phyloP scores from a whole-genome alignment of 2,888 invertebrate species.

The Herminia tarsipennalis region DNA sequence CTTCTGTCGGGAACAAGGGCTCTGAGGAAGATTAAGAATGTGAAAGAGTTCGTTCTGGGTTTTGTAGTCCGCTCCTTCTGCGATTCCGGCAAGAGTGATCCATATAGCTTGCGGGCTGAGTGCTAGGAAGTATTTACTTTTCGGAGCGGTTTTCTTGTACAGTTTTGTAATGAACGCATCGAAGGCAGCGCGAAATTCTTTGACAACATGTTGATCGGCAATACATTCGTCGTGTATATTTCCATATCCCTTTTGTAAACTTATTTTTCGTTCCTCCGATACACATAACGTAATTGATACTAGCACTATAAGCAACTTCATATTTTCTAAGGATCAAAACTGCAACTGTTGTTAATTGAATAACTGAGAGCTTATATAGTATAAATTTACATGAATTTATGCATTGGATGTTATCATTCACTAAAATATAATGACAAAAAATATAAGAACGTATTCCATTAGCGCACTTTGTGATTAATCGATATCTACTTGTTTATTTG shows the following conservation, averaged over 20 bases:
- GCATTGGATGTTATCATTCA: too few relatives aligned
- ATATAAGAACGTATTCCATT: too few relatives aligned
- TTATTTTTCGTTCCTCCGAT: not conserved
- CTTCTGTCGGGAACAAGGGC: conserved; percentile 24
- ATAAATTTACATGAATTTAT: too few relatives aligned
- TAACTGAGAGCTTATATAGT: too few relatives aligned
- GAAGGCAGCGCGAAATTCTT: conserved; percentile 16
- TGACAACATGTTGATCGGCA: conserved; percentile 8
- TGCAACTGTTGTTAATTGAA: too few relatives aligned
- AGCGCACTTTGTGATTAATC: too few relatives aligned
- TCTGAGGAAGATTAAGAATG: conserved; percentile 19
- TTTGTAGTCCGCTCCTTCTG: conserved; percentile 29
- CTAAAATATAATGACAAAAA: too few relatives aligned
- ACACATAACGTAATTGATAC: not conserved
- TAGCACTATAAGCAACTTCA: not conserved
- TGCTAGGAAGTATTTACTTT: conserved; percentile 21
- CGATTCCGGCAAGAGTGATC: conserved; percentile 30
- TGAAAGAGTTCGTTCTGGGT: conserved; percentile 26
- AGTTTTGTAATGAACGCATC: conserved; percentile 24
- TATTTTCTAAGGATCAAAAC: too few relatives aligned
- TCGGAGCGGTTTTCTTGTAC: conserved; percentile 16
- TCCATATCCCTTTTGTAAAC: too few relatives aligned
- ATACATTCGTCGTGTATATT: too few relatives aligned
- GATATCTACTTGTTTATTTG: too few relatives aligned
- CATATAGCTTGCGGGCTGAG: conserved; percentile 30